A percentile compares a stretch with the other conserved stretches of the same genome.
phyloP scores from a whole-genome alignment of 2,888 invertebrate species.

The Crepidodera aurea region DNA sequence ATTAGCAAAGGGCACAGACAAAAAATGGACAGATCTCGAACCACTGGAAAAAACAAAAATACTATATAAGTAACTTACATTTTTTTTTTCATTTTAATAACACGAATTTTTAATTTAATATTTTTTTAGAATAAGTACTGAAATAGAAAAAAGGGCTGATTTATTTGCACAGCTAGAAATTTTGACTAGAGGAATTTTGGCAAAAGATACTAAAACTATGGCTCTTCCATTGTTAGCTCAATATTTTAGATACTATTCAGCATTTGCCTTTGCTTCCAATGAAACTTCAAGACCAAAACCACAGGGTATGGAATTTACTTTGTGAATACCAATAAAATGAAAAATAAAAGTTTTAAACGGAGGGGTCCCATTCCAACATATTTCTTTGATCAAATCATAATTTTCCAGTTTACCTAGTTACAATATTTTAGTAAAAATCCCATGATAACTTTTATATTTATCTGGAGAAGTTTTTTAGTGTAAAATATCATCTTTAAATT shows the following conservation, averaged over 20 bases:
- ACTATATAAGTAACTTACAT: slow-evolving; percentile 48
- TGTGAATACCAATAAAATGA: too few relatives aligned
- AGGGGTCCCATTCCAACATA: too few relatives aligned
- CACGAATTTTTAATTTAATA: slow-evolving; percentile 12
- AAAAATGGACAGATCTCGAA: slow-evolving; percentile 38
- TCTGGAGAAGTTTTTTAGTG: too few relatives aligned
- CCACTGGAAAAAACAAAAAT: slow-evolving; percentile 47
- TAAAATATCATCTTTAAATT: too few relatives aligned
- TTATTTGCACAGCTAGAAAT: slow-evolving; percentile 62
- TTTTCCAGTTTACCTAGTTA: too few relatives aligned
- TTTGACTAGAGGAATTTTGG: slow-evolving; percentile 47
- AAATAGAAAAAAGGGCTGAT: slow-evolving; percentile 62
- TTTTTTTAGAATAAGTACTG: slow-evolving; percentile 60
- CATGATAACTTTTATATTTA: too few relatives aligned
- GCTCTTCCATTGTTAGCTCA: slow-evolving; percentile 61
- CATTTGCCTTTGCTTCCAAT: slow-evolving; percentile 60
- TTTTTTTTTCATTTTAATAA: background rate
- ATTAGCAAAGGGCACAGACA: slow-evolving; percentile 38
- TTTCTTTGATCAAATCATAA: too few relatives aligned
- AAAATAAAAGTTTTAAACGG: too few relatives aligned
- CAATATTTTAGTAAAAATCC: too few relatives aligned
- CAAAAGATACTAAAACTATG: slow-evolving; percentile 58
- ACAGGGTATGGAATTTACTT: slow-evolving; percentile 51
- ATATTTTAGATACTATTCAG: slow-evolving; percentile 64
- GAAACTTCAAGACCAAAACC: slow-evolving; percentile 60